A percentile compares a stretch with the other conserved stretches of the same genome.
phyloP scores from a whole-genome alignment of 2,888 invertebrate species.

The Apocheima hispidaria region DNA sequence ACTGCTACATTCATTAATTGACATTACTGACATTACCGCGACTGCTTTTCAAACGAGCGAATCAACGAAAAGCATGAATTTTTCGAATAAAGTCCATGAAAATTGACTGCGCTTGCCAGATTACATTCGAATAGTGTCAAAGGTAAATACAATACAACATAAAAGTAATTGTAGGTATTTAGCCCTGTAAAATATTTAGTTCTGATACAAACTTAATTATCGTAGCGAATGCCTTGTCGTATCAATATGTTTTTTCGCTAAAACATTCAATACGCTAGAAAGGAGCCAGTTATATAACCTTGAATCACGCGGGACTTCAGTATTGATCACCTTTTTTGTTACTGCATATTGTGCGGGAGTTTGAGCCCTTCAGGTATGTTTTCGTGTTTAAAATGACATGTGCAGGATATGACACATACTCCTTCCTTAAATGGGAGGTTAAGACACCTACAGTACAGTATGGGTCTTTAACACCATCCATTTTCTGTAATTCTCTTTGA shows the following conservation, averaged over 20 bases:
- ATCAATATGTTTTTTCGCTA: constrained; percentile 49
- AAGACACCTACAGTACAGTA: not conserved
- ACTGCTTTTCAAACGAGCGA: constrained; percentile 52
- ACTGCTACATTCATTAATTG: not conserved
- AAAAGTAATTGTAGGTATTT: constrained; percentile 45
- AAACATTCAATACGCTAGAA: constrained; percentile 65
- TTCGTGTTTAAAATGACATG: constrained; percentile 10
- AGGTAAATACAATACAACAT: constrained; percentile 71
- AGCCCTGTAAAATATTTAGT: constrained; percentile 36
- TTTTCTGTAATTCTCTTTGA: constrained; percentile 3
- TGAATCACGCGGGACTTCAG: constrained; percentile 82
- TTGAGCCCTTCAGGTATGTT: constrained; percentile 56
- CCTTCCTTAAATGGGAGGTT: constrained; percentile 8
- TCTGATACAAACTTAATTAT: constrained; percentile 33
- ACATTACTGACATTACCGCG: not conserved
- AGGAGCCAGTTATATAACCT: constrained; percentile 84
- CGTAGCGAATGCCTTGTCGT: constrained; percentile 44
- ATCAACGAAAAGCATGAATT: constrained; percentile 67
- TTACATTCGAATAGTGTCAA: constrained; percentile 75
- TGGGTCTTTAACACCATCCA: constrained; percentile 1
- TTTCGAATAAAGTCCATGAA: constrained; percentile 70
- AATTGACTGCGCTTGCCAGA: constrained; percentile 73
- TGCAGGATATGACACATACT: constrained; percentile 18
- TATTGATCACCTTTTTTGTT: constrained; percentile 72
- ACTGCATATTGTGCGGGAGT: constrained; percentile 52